These are phyloP conservation scores for Phylloscopus whistleri DNA, from an alignment of 2,113 vertebrate genomes.

Conservation along the genomic window DNA sequence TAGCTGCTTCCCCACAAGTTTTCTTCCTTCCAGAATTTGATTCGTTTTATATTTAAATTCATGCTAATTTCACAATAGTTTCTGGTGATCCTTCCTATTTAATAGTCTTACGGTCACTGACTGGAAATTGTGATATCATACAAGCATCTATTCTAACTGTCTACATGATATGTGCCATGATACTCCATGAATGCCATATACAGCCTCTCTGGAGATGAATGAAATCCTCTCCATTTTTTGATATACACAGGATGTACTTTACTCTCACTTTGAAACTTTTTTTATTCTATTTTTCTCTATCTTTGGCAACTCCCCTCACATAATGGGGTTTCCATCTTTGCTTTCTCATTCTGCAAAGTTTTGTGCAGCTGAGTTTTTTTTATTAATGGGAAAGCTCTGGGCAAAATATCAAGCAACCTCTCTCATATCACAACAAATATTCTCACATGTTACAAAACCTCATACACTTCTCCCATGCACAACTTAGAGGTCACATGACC, in stretches of 20 bases:
- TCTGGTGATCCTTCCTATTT: neutral
- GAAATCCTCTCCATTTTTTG: neutral
- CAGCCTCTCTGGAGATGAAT: neutral
- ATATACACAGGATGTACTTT: neutral
- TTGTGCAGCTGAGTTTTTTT: neutral
- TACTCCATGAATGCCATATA: neutral
- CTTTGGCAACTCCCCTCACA: neutral
- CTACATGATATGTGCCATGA: neutral
- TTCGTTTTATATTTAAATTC: neutral
- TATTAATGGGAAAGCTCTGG: neutral
- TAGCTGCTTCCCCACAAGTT: neutral
- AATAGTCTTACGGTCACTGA: neutral
- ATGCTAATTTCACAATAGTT: neutral
- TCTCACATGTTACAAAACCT: neutral
- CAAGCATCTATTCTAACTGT: neutral
- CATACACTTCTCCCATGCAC: neutral
- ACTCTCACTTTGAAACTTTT: neutral
- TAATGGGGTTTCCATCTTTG: neutral
- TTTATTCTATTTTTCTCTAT: neutral
- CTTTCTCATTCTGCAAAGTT: neutral
- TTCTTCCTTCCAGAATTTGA: neutral
- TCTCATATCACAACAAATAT: neutral
- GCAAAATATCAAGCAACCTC: neutral
- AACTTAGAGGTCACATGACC: rapidly evolving
- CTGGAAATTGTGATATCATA: neutral